Conservation (phyloP, 2,888 invertebrate species). For the Diaphora mendica region DNA sequence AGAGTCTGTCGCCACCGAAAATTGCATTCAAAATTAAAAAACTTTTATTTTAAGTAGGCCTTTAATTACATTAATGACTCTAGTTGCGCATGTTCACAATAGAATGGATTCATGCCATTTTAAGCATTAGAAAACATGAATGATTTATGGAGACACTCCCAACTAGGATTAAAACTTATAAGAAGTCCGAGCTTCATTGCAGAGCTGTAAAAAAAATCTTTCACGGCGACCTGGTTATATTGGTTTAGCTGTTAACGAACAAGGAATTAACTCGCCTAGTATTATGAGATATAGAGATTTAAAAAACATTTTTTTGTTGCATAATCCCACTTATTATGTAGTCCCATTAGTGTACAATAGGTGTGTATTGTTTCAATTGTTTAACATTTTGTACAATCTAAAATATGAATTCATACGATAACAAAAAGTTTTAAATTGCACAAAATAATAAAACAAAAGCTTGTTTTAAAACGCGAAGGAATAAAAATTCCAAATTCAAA, state of each 20-base stretch:
- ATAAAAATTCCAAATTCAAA: slow-evolving; percentile 3
- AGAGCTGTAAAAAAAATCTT: no score
- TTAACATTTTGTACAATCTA: background rate
- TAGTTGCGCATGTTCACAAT: background rate
- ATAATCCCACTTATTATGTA: background rate
- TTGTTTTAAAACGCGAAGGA: background rate
- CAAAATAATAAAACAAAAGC: background rate
- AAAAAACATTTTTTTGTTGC: no score
- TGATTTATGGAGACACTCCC: background rate
- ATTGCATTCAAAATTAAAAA: background rate
- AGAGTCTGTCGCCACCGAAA: no score
- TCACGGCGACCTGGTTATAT: no score
- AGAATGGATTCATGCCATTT: background rate
- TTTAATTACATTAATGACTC: no score
- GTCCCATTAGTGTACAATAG: background rate
- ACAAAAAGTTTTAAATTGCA: background rate
- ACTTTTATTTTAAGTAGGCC: no score
- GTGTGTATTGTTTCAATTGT: background rate
- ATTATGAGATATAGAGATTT: no score
- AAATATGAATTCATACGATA: background rate
- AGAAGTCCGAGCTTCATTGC: no score
- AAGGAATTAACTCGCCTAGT: no score
- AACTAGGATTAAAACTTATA: no score
- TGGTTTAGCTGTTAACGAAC: no score
- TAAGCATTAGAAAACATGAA: background rate